These are phyloP conservation scores for Dryomyza anilis DNA, from an alignment of 2,888 invertebrate species.

Conservation along the genomic window DNA sequence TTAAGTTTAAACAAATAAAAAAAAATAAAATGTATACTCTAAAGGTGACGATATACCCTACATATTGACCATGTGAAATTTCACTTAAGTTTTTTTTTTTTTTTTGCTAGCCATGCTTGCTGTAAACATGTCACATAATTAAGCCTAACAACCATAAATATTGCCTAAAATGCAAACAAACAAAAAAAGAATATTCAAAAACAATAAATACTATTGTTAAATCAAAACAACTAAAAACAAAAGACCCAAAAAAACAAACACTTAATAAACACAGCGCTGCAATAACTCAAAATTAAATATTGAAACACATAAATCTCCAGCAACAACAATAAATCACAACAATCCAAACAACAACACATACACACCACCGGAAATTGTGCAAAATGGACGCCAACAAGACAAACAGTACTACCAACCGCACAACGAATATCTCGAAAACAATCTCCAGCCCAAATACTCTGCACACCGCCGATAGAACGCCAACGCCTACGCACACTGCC, in stretches of 20 bases:
- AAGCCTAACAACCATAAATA: background rate
- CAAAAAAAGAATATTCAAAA: constrained; percentile 15
- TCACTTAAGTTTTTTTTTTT: background rate
- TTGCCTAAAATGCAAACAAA: constrained; percentile 29
- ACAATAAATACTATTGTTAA: constrained; percentile 18
- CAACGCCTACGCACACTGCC: constrained; percentile 41
- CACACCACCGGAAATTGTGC: constrained; percentile 21
- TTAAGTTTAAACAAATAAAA: background rate
- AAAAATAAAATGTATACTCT: background rate
- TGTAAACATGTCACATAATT: background rate
- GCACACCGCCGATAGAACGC: background rate
- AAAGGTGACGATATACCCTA: no score
- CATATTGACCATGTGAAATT: no score
- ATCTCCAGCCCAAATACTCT: constrained; percentile 44
- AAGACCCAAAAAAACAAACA: background rate
- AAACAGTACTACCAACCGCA: constrained; percentile 28
- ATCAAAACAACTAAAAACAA: constrained; percentile 6
- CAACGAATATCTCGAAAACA: constrained; percentile 37
- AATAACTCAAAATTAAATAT: background rate
- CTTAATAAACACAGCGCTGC: background rate
- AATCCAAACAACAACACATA: constrained; percentile 19
- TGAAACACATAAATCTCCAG: background rate
- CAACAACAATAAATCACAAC: background rate
- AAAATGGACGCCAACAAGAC: constrained; percentile 33
- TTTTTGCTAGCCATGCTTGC: no score